A percentile compares a stretch with the other conserved stretches of the same genome.
Evolutionary conservation across 2,888 invertebrate genomes (phyloP).

Genomic region (Rhimphoctona megacephalus): DNA sequence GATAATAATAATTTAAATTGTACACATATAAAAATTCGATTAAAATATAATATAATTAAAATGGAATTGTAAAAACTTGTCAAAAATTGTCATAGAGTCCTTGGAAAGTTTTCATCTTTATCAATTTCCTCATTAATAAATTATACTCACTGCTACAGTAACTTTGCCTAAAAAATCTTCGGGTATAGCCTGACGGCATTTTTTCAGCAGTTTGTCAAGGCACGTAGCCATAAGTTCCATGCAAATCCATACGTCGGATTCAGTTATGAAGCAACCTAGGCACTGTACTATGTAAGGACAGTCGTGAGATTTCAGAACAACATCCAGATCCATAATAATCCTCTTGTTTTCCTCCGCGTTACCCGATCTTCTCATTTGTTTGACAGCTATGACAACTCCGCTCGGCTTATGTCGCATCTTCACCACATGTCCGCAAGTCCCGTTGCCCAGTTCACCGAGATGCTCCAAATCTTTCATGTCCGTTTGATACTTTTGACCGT

Average conservation of each 20-base stretch:
- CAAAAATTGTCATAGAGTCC: background rate
- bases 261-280: conserved; percentile 98
- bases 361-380: conserved; percentile 99
- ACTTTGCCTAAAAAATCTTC: conserved; percentile 98
- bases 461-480: conserved; percentile 94
- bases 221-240: conserved; percentile 99
- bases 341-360: conserved; percentile 99
- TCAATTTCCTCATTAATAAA: background rate
- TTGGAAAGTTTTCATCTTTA: background rate
- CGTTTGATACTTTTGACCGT: conserved; percentile 92
- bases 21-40: background rate
- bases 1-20: background rate
- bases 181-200: conserved; percentile 95
- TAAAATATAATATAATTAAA: no score
- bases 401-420: conserved; percentile 97
- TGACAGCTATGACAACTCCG: conserved; percentile 95
- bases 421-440: conserved; percentile 98
- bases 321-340: conserved; percentile 99
- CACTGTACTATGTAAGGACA: conserved; percentile 99
- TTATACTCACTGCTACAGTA: conserved; percentile 93
- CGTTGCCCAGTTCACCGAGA: conserved; percentile 95
- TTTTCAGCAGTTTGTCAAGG: conserved; percentile 97
- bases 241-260: conserved; percentile 99
- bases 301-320: conserved; percentile 98
- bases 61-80: background rate